Conservation (phyloP, 64 coral and sea anemone genomes). For the Trachythela sp. region DNA sequence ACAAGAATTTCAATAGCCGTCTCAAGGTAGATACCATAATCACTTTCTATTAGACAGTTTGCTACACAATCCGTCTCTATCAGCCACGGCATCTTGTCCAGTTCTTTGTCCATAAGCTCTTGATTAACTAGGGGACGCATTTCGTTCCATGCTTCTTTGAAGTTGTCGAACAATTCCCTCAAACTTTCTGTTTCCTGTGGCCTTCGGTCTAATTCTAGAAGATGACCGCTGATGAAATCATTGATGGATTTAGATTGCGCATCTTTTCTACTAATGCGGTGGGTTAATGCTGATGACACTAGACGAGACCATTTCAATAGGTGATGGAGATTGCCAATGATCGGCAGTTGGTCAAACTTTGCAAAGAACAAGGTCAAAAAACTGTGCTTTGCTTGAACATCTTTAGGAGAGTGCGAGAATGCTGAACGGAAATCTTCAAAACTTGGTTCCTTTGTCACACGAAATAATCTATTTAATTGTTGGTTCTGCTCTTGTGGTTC, state of each 20-base stretch:
- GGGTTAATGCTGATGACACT: neutral
- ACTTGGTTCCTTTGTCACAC: neutral
- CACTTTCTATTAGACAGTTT: slow-evolving; percentile 68
- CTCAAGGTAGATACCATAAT: slow-evolving; percentile 55
- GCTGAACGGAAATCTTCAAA: slow-evolving; percentile 1
- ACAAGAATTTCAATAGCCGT: slow-evolving; percentile 45
- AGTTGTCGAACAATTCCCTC: slow-evolving; percentile 55
- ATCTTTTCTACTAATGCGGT: slow-evolving; percentile 4
- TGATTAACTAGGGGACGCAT: slow-evolving; percentile 30
- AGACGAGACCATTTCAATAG: neutral
- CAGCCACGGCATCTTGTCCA: slow-evolving; percentile 41
- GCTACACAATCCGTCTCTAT: slow-evolving; percentile 62
- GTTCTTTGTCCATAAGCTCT: neutral
- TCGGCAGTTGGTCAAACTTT: neutral
- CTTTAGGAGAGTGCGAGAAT: neutral
- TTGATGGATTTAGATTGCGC: slow-evolving; percentile 21
- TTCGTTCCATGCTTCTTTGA: slow-evolving; percentile 68
- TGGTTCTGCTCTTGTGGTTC: neutral
- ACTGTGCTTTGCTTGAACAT: neutral
- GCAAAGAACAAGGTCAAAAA: slow-evolving; percentile 8
- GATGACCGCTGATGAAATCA: slow-evolving; percentile 57
- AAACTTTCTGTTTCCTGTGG: slow-evolving; percentile 6
- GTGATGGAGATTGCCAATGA: neutral
- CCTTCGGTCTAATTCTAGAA: neutral
- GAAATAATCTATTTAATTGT: neutral